A percentile compares a stretch with the other conserved stretches of the same genome.
Conservation (phyloP, 2,113 vertebrate genomes). For the Synodontis membranacea region DNA sequence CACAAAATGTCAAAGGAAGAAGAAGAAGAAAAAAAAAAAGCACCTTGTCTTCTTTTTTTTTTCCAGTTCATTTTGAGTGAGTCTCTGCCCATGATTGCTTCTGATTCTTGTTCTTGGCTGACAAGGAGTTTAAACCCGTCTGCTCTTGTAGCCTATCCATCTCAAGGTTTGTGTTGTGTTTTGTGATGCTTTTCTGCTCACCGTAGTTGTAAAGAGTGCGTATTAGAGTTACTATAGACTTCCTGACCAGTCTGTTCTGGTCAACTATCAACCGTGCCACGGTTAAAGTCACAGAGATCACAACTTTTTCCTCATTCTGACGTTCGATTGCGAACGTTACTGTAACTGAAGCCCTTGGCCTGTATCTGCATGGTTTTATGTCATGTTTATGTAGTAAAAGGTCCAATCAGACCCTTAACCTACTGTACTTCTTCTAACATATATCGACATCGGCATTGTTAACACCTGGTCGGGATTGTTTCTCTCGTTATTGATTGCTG, state of each 20-base stretch:
- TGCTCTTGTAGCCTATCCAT: neutral
- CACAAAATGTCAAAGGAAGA: neutral
- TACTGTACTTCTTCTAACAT: neutral
- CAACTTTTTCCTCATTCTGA: too few species aligned
- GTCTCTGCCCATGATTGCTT: neutral
- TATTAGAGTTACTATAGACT: neutral
- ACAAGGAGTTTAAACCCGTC: neutral
- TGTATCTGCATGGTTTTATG: too few species aligned
- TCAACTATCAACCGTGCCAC: too few species aligned
- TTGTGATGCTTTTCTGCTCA: neutral
- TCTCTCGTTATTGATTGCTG: neutral
- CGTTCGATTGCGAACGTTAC: too few species aligned
- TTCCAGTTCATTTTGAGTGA: neutral
- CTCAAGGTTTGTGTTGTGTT: neutral
- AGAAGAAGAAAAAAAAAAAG: too few species aligned
- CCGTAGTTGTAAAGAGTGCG: neutral
- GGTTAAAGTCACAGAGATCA: too few species aligned
- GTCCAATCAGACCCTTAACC: neutral
- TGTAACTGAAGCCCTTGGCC: too few species aligned
- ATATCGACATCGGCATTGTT: neutral
- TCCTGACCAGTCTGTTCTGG: too few species aligned
- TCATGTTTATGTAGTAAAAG: too few species aligned
- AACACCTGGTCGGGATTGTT: neutral
- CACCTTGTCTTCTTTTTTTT: neutral
- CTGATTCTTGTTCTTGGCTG: neutral